phyloP scores from a whole-genome alignment of 2,797 vertebrate genomes.

The Anguilla anguilla region DNA sequence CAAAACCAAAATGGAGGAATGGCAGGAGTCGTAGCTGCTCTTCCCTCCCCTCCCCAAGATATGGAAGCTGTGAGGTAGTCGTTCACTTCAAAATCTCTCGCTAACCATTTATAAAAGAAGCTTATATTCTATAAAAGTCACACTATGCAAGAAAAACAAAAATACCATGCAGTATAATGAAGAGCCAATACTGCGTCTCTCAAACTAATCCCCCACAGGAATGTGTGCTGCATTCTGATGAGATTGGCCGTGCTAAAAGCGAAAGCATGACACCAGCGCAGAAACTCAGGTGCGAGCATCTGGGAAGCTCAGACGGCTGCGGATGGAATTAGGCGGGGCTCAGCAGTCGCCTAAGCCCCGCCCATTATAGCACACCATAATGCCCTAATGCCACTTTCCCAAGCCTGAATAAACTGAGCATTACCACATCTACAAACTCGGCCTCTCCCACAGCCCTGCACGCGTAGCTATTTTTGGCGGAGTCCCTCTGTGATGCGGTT shows the following conservation, averaged over 20 bases:
- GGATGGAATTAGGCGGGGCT: conserved; percentile 51
- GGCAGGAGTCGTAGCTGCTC: background rate
- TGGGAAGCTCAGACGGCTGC: conserved; percentile 35
- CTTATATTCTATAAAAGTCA: conserved; percentile 6
- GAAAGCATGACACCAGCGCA: conserved; percentile 26
- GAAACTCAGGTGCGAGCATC: conserved; percentile 48
- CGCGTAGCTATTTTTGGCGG: conserved; percentile 67
- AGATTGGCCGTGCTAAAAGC: conserved; percentile 36
- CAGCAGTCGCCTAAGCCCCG: conserved; percentile 40
- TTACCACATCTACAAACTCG: conserved; percentile 66
- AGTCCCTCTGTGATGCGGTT: conserved; percentile 51
- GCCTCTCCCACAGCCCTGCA: conserved; percentile 56
- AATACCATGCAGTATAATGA: background rate
- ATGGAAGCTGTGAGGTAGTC: background rate
- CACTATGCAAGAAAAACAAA: background rate
- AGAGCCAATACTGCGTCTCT: conserved; percentile 6
- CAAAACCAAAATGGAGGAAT: background rate
- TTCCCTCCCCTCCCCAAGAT: background rate
- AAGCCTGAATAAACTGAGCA: conserved; percentile 66
- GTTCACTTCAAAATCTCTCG: background rate
- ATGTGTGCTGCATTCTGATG: conserved; percentile 11
- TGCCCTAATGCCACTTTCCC: conserved; percentile 62
- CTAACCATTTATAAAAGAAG: background rate
- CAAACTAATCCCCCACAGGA: background rate
- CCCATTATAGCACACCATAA: conserved; percentile 65